A percentile compares a stretch with the other conserved stretches of the same genome.
These are phyloP conservation scores for Oedothorax gibbosus DNA, from an alignment of 1,140 invertebrate species.

Conservation along the genomic window DNA sequence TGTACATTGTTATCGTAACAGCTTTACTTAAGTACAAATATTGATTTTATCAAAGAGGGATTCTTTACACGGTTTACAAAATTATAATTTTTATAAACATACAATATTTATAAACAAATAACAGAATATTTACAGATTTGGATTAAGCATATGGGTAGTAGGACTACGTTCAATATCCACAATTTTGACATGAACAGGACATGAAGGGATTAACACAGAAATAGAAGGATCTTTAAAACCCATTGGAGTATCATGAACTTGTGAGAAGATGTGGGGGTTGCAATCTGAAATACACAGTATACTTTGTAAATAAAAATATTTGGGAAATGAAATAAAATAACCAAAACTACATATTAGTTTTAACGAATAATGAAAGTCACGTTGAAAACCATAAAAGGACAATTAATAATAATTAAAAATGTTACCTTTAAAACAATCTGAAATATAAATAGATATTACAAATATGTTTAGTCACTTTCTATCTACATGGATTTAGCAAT, in stretches of 20 bases:
- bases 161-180: constrained; percentile 80
- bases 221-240: constrained; percentile 80
- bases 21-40: no score
- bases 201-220: constrained; percentile 82
- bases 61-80: not conserved
- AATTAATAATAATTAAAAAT: no score
- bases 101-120: not conserved
- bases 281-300: constrained; percentile 61
- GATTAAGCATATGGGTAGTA: constrained; percentile 84
- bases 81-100: not conserved
- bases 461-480: not conserved
- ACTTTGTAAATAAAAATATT: not conserved
- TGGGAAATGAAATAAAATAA: not conserved
- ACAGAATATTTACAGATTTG: constrained; percentile 75
- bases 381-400: no score
- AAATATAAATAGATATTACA: not conserved
- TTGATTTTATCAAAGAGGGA: no score
- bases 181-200: constrained; percentile 79
- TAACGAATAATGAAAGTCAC: not conserved
- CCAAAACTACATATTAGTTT: not conserved
- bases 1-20: no score
- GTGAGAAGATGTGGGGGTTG: constrained; percentile 73
- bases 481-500: no score
- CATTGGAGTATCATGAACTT: constrained; percentile 76
- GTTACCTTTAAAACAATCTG: not conserved